A percentile compares a stretch with the other conserved stretches of the same genome.
Conservation (phyloP, 2,113 vertebrate species). For the Arenaria interpres region DNA sequence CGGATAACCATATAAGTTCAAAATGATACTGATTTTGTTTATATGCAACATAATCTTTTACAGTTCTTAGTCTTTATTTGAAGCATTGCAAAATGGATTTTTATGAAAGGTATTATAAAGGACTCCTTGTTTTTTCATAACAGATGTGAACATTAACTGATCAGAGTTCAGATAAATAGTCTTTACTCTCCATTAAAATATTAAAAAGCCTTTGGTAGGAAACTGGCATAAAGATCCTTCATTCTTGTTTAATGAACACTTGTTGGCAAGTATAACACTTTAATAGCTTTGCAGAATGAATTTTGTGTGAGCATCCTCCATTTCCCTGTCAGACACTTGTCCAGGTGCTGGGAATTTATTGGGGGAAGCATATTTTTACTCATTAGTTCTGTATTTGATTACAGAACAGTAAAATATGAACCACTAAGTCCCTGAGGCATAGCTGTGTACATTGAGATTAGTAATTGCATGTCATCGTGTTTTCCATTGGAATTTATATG, state of each 20-base stretch:
- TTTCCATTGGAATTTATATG: constrained; percentile 86
- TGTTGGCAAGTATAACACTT: constrained; percentile 86
- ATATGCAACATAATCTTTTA: constrained; percentile 82
- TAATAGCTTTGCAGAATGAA: constrained; percentile 84
- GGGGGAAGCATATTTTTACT: constrained; percentile 87
- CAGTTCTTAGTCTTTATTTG: constrained; percentile 82
- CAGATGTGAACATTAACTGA: constrained; percentile 84
- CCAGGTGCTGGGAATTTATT: constrained; percentile 86
- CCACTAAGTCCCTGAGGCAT: constrained; percentile 87
- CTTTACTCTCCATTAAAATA: constrained; percentile 87
- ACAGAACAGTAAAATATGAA: constrained; percentile 92
- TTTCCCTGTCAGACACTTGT: constrained; percentile 84
- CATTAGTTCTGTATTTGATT: constrained; percentile 95
- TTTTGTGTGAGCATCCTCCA: constrained; percentile 80
- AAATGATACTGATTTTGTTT: constrained; percentile 84
- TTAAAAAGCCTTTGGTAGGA: constrained; percentile 84
- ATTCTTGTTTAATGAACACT: constrained; percentile 87
- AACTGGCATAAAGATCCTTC: constrained; percentile 82
- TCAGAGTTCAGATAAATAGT: constrained; percentile 87
- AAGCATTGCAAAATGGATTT: constrained; percentile 86
- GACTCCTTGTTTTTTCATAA: constrained; percentile 84
- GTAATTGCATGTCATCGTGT: constrained; percentile 95
- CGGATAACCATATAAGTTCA: constrained; percentile 77
- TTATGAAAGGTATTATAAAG: constrained; percentile 86
- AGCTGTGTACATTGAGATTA: constrained; percentile 89